Conservation (phyloP, 1,140 invertebrate genomes). For the Drosophila setifemur region DNA sequence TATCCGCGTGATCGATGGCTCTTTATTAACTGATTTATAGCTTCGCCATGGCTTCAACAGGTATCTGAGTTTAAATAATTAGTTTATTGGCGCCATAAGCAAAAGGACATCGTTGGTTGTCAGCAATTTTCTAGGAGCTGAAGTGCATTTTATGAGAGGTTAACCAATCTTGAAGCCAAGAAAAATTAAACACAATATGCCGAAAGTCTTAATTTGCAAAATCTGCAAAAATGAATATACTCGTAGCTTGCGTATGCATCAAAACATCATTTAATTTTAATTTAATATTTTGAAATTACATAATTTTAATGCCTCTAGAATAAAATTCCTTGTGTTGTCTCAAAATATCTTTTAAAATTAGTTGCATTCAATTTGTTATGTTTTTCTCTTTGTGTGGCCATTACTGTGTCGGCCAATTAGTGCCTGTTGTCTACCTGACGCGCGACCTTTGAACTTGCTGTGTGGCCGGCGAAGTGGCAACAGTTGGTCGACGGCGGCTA, state of each 20-base stretch:
- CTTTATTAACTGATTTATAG: slow-evolving; percentile 10
- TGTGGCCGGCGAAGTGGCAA: slow-evolving; percentile 23
- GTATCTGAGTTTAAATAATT: slow-evolving; percentile 12
- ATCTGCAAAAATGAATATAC: neutral
- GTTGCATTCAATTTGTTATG: too few relatives aligned
- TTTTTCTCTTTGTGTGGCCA: neutral
- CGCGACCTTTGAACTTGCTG: slow-evolving; percentile 46
- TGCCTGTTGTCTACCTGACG: neutral
- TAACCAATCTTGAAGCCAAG: too few relatives aligned
- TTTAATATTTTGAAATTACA: neutral
- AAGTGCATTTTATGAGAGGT: too few relatives aligned
- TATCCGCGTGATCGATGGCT: slow-evolving; percentile 13
- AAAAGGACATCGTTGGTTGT: slow-evolving; percentile 1
- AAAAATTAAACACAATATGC: too few relatives aligned
- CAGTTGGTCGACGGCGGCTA: slow-evolving; percentile 21
- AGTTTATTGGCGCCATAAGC: slow-evolving; percentile 16
- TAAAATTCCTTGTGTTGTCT: too few relatives aligned
- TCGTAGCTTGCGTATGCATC: too few relatives aligned
- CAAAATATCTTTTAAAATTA: too few relatives aligned
- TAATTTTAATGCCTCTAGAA: neutral
- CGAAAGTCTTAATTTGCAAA: neutral
- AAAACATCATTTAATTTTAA: too few relatives aligned
- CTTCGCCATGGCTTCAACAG: neutral
- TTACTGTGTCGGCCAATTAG: slow-evolving; percentile 19
- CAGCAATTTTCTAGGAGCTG: neutral